These are phyloP conservation scores for Pseudolaguvia tuberculata DNA, from an alignment of 2,113 vertebrate genomes.

Conservation along the genomic window DNA sequence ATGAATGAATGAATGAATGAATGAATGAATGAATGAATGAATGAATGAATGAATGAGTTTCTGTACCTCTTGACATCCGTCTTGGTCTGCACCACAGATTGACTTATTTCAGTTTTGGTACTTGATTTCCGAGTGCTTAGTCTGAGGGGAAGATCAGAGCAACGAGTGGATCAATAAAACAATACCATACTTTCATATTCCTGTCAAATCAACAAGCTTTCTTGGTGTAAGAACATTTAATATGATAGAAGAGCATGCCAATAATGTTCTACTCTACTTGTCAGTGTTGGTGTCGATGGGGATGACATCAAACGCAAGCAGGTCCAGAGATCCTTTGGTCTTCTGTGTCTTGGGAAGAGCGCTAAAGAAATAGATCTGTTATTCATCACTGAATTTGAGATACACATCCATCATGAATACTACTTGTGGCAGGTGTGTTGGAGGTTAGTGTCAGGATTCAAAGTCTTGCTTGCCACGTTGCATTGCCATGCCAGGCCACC, in stretches of 20 bases:
- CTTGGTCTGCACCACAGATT: constrained; percentile 18
- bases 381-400: not conserved
- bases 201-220: not conserved
- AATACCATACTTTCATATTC: not conserved
- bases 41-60: too few relatives aligned
- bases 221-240: not conserved
- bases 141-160: constrained; percentile 15
- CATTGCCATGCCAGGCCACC: too few relatives aligned
- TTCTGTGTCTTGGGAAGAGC: constrained; percentile 40
- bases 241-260: not conserved
- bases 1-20: too few relatives aligned
- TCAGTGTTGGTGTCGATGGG: constrained; percentile 39
- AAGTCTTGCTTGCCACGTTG: too few relatives aligned
- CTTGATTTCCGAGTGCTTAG: not conserved
- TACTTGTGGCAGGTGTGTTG: not conserved
- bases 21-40: too few relatives aligned
- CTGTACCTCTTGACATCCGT: constrained; percentile 16
- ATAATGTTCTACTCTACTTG: constrained; percentile 48
- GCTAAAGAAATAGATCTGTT: constrained; percentile 33
- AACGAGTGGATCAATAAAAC: not conserved
- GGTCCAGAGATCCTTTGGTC: constrained; percentile 44
- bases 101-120: not conserved
- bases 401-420: not conserved
- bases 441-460: too few relatives aligned
- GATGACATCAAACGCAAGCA: constrained; percentile 53